Base-by-base conservation (phyloP, 2,113 vertebrate genomes). In the Hassar affinis region DNA sequence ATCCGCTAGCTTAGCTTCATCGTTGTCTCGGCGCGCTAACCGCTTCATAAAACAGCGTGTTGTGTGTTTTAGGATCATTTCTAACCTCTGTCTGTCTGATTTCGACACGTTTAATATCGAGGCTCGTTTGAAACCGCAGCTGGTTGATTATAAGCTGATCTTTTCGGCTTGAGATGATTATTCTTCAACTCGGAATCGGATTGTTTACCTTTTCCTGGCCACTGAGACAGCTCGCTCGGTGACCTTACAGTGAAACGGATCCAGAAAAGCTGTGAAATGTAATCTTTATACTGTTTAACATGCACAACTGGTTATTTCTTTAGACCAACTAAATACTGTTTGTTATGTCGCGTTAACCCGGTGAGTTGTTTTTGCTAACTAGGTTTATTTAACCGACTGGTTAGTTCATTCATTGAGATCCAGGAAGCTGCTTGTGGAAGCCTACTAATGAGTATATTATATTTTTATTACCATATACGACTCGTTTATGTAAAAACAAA, bases 1-100 rank as follows among this genome's bases (percentile, higher is more conserved):
- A 77, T 38, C 51, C 33, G 52, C 20, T 77, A 77, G 51, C 74
- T 77, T 74, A 77, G 78, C 59, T 61, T 79, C 59, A 30, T 33
- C 38, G 42, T 62, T 79, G 18, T 79, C 42, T 47, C 42, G 38
- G 35, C 78, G 78, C 78, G 78, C 57, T 79, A 61, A 62, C 10
- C 54, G 51, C 18, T 35, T 76, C 71, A 6, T 12, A 74, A 49
- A 75, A 75, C 25, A 15, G 66, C 38, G 9, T 38, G 51, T 35
- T 76, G 47, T 56, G 30, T 77, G 30, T 52, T 38, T 77, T 56
- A 33, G 2, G 22, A 11, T 25, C 11, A 38, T 25, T 35, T 38
- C 0, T 6, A 49, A 15, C 42, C n/a, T 49, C 7, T 2, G 17
- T 1, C 5, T n/a, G 1, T 30, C 12, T 18, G n/a, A 49, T 35